Percentiles rank a stretch among this genome's conserved stretches.
Evolutionary conservation across 2,888 invertebrate species (phyloP).

Genomic region (Callyntrura guangdongensis): DNA sequence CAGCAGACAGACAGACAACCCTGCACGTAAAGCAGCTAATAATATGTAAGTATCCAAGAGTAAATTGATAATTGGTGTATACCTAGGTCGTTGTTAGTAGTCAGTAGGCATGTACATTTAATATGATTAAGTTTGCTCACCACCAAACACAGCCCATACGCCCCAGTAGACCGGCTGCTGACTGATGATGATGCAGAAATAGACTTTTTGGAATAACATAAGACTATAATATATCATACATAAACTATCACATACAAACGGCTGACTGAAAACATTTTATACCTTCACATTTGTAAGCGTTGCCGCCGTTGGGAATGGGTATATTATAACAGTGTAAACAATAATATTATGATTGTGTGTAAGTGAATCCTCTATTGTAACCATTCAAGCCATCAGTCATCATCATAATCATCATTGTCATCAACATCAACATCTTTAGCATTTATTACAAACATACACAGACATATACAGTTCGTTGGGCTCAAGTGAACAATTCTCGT

Average conservation of each 20-base stretch:
- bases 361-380: constrained; percentile 23
- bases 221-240: background rate
- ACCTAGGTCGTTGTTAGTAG: background rate
- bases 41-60: background rate
- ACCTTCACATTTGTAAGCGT: background rate
- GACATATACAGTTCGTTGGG: background rate
- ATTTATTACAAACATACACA: background rate
- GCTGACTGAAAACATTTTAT: constrained; percentile 36
- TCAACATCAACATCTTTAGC: background rate
- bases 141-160: constrained; percentile 2
- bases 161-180: too few relatives aligned
- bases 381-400: constrained; percentile 52
- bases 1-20: constrained; percentile 28
- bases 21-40: background rate
- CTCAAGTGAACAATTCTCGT: constrained; percentile 20
- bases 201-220: too few relatives aligned
- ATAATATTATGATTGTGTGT: constrained; percentile 41
- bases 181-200: too few relatives aligned
- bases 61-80: background rate
- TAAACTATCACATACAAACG: constrained; percentile 37
- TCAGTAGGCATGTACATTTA: constrained; percentile 9
- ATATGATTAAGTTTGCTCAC: constrained; percentile 41
- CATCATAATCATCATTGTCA: background rate
- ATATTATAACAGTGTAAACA: constrained; percentile 18
- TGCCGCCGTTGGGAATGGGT: background rate